phyloP scores from a whole-genome alignment of 2,797 vertebrate genomes.

The Astyanax mexicanus region DNA sequence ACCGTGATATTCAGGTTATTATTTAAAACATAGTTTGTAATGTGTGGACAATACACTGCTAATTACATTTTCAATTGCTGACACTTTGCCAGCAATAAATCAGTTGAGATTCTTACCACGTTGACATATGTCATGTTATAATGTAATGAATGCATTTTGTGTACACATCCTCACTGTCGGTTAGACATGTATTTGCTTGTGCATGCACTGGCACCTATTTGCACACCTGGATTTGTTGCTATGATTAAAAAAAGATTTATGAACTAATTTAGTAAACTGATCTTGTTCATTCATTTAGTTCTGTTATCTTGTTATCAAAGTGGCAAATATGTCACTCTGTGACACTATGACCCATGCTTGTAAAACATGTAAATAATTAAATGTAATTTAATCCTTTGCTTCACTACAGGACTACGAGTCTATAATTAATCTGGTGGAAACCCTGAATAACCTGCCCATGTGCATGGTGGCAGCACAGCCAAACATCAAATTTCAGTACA shows the following conservation, averaged over 20 bases:
- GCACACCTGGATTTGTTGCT: not conserved
- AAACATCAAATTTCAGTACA: slow-evolving; percentile 91
- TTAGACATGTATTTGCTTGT: not conserved
- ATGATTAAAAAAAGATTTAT: not conserved
- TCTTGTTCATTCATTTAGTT: not conserved
- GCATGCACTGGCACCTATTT: not conserved
- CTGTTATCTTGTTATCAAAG: slow-evolving; percentile 2
- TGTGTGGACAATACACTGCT: not conserved
- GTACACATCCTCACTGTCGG: not conserved
- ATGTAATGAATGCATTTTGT: not conserved
- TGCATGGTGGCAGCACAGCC: slow-evolving; percentile 83
- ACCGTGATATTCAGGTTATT: slow-evolving; percentile 88
- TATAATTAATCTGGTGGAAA: slow-evolving; percentile 89
- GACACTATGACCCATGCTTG: slow-evolving; percentile 7
- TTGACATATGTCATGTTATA: not conserved
- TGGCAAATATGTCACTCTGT: not conserved
- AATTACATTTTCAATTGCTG: not conserved
- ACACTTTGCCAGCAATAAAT: not conserved
- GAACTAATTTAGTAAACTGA: not conserved
- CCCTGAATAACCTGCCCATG: slow-evolving; percentile 84
- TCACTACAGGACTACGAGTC: slow-evolving; percentile 84
- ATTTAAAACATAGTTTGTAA: not conserved
- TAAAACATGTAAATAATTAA: slow-evolving; percentile 43
- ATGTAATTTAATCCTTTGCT: slow-evolving; percentile 46
- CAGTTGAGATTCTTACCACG: not conserved